phyloP scores from a whole-genome alignment of 2,797 vertebrate genomes.

The Megaceryle alcyon region DNA sequence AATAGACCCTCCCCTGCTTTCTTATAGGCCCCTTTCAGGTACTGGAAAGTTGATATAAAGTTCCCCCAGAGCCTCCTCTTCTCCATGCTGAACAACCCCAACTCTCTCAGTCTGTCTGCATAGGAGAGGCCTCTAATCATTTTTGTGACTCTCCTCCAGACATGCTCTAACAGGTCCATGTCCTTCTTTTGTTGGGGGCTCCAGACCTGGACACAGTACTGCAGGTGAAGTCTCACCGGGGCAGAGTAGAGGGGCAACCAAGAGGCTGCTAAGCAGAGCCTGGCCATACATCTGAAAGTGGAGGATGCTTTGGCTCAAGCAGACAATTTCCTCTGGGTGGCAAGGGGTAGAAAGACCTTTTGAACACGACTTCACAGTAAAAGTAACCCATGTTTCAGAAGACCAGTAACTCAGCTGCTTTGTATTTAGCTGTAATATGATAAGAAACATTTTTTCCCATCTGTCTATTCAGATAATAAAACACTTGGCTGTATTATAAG shows the following conservation, averaged over 20 bases:
- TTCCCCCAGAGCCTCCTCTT: too few species aligned
- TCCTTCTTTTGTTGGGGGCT: too few species aligned
- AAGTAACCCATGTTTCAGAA: background rate
- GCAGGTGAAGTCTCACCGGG: too few species aligned
- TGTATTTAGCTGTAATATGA: background rate
- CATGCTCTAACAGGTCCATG: too few species aligned
- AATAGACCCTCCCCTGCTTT: too few species aligned
- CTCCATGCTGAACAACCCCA: too few species aligned
- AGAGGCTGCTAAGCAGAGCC: background rate
- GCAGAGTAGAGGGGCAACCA: background rate
- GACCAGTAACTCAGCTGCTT: background rate
- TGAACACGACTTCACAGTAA: background rate
- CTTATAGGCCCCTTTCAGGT: too few species aligned
- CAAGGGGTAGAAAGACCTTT: background rate
- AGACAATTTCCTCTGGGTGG: background rate
- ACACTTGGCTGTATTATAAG: background rate
- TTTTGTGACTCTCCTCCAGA: too few species aligned
- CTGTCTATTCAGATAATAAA: background rate
- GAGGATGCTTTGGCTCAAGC: background rate
- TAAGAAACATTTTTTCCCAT: background rate
- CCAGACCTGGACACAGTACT: too few species aligned
- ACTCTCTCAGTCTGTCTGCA: too few species aligned
- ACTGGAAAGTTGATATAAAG: too few species aligned
- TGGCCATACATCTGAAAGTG: background rate
- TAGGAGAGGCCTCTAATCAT: too few species aligned